Evolutionary conservation across 2,888 invertebrate species (phyloP).

Genomic region (Thera obeliscata): DNA sequence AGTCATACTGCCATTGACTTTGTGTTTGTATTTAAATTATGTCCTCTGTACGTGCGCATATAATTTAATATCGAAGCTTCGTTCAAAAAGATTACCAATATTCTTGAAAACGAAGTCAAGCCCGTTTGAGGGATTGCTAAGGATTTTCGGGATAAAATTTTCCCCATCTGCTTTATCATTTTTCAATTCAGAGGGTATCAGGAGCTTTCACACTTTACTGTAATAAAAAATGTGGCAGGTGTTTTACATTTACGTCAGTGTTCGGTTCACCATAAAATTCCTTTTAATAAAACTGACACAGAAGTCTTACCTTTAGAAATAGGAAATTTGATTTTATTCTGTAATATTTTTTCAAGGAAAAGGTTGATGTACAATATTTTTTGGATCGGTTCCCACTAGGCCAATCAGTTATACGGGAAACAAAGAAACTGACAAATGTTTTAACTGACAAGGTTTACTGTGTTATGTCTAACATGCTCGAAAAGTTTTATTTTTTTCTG

Average conservation of each 20-base stretch:
- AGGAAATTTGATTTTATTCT: background rate
- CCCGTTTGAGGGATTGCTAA: slow-evolving; percentile 13
- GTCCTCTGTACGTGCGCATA: background rate
- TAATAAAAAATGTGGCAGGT: slow-evolving; percentile 16
- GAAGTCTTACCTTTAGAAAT: background rate
- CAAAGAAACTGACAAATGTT: slow-evolving; percentile 6
- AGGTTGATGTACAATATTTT: background rate
- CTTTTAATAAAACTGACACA: slow-evolving; percentile 7
- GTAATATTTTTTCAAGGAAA: slow-evolving; percentile 6
- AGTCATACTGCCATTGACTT: background rate
- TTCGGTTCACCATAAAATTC: slow-evolving; percentile 16
- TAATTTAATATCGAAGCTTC: background rate
- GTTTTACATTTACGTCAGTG: slow-evolving; percentile 9
- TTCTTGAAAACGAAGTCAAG: slow-evolving; percentile 16
- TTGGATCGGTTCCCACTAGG: slow-evolving; percentile 17
- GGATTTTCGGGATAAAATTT: slow-evolving; percentile 19
- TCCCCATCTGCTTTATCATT: slow-evolving; percentile 21
- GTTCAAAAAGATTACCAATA: slow-evolving; percentile 11
- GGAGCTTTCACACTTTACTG: slow-evolving; percentile 13
- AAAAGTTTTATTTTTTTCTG: no score
- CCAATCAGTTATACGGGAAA: slow-evolving; percentile 15
- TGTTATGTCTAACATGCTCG: no score
- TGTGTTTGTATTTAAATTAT: background rate
- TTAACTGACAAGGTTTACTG: no score
- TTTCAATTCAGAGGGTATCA: slow-evolving; percentile 23